Evolutionary conservation across 2,888 invertebrate species (phyloP), one percentile per base, ranked within the genome.

Genomic region (Macropis europaea): DNA sequence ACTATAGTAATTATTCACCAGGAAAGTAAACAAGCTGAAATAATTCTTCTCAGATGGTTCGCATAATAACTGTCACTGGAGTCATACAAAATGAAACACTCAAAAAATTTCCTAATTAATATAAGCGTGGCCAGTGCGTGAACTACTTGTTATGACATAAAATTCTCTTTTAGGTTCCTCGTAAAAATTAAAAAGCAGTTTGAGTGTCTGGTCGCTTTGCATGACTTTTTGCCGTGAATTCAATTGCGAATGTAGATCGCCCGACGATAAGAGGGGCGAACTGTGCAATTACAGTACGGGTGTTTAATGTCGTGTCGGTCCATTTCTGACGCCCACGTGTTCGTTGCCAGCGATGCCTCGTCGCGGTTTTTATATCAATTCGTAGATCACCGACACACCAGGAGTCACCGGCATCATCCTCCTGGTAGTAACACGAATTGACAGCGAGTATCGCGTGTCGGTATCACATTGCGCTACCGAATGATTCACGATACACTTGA

Each of bases 401-500:
- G 22, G 30, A 48, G 28, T 13, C 48, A 54, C 47, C 26, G 60
- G 42, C 48, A 19, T 53, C n/a, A n/a, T n/a, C n/a, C n/a, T 40
- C 17, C 60, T 62, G 52, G 45, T 19, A 24, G 57, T 69, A 68
- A 73, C 42, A 28, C 57, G 61, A 76, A 76, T 76, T 67, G 69
- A 63, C 66, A 71, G 54, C 22, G 47, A 15, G 67, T 70, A 63
- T 71, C 69, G 57, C 57, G 59, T 68, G 75, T 66, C 67, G 42
- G 57, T 72, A 53, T 78, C 72, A 54, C 59, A 61, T 75, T 62
- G 24, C 50, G 57, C 72, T 62, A 69, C 63, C 61, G 53, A 54
- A 34, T 77, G 77, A 78, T 75, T 77, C 69, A 70, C 34, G 61
- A 59, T 66, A 67, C 61, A 61, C 57, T 47, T 68, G 71, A 63